Evolutionary conservation across 1,140 invertebrate genomes (phyloP).

Genomic region (Zelostemma sp.): DNA sequence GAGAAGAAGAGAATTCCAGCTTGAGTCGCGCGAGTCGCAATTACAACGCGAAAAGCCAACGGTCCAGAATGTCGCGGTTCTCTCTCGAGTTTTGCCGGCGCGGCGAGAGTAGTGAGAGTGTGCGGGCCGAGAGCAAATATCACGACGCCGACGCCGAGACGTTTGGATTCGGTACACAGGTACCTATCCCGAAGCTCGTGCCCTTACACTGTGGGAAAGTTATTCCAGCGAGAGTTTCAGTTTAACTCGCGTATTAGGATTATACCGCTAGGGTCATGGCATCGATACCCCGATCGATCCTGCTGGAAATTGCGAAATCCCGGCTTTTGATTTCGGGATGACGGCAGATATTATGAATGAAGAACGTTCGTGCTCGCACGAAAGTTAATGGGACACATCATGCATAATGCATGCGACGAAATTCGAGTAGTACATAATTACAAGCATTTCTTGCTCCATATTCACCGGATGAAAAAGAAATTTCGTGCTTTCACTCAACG

Average conservation of each 20-base stretch:
- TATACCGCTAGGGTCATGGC: constrained; percentile 42
- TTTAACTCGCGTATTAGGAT: constrained; percentile 37
- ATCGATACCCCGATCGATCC: constrained; percentile 37
- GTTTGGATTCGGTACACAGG: constrained; percentile 12
- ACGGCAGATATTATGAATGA: too few species aligned
- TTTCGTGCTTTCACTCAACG: too few species aligned
- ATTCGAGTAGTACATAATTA: too few species aligned
- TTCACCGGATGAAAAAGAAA: too few species aligned
- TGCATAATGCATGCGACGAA: too few species aligned
- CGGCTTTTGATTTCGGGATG: constrained; percentile 24
- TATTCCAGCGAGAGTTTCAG: constrained; percentile 45
- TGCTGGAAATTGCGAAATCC: constrained; percentile 39
- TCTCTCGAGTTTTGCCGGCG: background rate
- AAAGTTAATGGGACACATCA: too few species aligned
- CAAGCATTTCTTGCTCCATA: too few species aligned
- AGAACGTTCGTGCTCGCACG: too few species aligned
- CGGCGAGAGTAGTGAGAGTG: too few species aligned
- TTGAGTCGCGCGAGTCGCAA: constrained; percentile 2
- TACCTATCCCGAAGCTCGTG: constrained; percentile 5
- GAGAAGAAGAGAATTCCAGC: background rate
- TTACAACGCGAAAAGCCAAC: background rate
- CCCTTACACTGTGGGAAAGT: constrained; percentile 42
- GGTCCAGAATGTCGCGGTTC: constrained; percentile 14
- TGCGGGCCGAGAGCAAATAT: constrained; percentile 32
- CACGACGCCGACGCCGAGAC: background rate